Evolutionary conservation across 2,113 vertebrate genomes (phyloP).

Genomic region (Ursus arctos): DNA sequence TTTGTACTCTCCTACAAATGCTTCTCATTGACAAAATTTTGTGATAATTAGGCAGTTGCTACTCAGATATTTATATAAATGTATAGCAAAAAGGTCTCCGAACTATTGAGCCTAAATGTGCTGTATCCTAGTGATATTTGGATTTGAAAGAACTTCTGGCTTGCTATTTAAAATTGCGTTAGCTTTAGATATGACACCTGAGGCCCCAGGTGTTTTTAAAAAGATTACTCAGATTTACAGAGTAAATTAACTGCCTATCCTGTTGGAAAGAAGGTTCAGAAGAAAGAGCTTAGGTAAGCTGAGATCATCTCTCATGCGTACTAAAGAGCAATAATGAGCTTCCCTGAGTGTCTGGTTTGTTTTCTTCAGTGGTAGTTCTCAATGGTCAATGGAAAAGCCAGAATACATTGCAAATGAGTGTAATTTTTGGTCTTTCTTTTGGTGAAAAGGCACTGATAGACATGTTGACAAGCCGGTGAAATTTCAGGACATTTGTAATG

Average conservation of each 20-base stretch:
- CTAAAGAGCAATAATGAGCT: slow-evolving; percentile 74
- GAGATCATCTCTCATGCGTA: slow-evolving; percentile 80
- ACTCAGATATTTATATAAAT: neutral
- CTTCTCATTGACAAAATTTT: slow-evolving; percentile 30
- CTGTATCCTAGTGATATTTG: neutral
- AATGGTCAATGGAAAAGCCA: slow-evolving; percentile 67
- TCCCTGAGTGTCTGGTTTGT: slow-evolving; percentile 39
- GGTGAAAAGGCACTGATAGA: neutral
- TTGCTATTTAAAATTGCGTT: slow-evolving; percentile 56
- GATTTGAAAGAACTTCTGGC: slow-evolving; percentile 49
- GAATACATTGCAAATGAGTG: slow-evolving; percentile 24
- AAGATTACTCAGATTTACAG: neutral
- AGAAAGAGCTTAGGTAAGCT: slow-evolving; percentile 61
- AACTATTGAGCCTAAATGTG: neutral
- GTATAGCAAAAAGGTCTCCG: neutral
- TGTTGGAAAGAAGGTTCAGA: slow-evolving; percentile 63
- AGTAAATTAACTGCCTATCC: slow-evolving; percentile 63
- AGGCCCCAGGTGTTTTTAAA: slow-evolving; percentile 53
- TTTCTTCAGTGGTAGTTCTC: slow-evolving; percentile 79
- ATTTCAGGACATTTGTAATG: slow-evolving; percentile 67
- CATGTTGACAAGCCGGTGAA: slow-evolving; percentile 62
- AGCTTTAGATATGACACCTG: neutral
- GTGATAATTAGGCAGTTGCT: neutral
- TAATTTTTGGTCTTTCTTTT: slow-evolving; percentile 41
- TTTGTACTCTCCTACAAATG: neutral